A percentile compares a stretch with the other conserved stretches of the same genome.
Conservation (phyloP, 2,797 vertebrate genomes). For the Chanos chanos region DNA sequence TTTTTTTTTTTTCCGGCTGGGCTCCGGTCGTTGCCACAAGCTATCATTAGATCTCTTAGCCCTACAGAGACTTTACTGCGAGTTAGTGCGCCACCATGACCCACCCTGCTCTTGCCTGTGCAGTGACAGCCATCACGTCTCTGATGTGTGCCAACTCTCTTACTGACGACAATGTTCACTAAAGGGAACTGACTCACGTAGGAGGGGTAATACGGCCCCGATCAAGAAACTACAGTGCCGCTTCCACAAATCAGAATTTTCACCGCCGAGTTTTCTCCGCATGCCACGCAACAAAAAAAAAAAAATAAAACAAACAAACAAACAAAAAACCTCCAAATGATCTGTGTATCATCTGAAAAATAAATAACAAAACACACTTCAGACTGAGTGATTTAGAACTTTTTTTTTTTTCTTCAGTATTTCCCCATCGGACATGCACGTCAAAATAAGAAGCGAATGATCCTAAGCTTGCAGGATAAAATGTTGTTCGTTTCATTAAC, state of each 20-base stretch:
- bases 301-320: too few relatives aligned
- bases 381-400: neutral
- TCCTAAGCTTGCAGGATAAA: constrained; percentile 29
- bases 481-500: constrained; percentile 19
- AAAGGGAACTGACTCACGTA: constrained; percentile 3
- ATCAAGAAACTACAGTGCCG: too few relatives aligned
- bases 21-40: constrained; percentile 29
- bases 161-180: neutral
- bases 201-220: constrained; percentile 5
- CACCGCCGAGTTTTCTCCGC: too few relatives aligned
- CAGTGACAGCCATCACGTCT: constrained; percentile 5
- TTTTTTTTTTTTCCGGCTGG: too few relatives aligned
- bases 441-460: constrained; percentile 8
- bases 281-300: too few relatives aligned
- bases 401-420: neutral
- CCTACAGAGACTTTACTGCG: constrained; percentile 22
- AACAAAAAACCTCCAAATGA: neutral
- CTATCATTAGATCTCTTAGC: constrained; percentile 46
- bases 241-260: too few relatives aligned
- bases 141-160: constrained; percentile 6
- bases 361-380: neutral
- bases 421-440: too few relatives aligned
- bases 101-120: constrained; percentile 4
- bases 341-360: neutral
- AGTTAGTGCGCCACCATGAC: too few relatives aligned